Evolutionary conservation across 2,113 vertebrate genomes (phyloP).

Genomic region (Cromileptes altivelis): DNA sequence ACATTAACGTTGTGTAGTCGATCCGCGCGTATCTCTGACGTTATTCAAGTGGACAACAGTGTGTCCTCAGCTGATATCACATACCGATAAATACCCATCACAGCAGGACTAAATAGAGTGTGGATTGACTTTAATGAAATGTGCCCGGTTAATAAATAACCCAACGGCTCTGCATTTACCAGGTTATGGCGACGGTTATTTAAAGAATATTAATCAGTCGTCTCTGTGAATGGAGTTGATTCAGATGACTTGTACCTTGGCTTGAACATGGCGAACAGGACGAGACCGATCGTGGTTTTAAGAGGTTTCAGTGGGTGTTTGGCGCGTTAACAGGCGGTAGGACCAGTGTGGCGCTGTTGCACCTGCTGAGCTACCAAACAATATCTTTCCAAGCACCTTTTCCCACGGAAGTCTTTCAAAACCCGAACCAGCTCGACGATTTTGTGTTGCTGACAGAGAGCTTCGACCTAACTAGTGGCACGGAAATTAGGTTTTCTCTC

Average conservation of each 20-base stretch:
- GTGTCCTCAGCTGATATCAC: background rate
- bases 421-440: too few relatives aligned
- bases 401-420: background rate
- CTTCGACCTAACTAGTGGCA: too few relatives aligned
- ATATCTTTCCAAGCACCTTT: background rate
- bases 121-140: accelerated
- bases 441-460: too few relatives aligned
- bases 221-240: too few relatives aligned
- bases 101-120: too few relatives aligned
- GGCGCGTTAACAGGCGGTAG: background rate
- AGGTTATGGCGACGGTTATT: background rate
- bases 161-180: background rate
- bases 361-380: constrained; percentile 1
- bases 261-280: too few relatives aligned
- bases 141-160: background rate
- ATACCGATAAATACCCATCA: too few relatives aligned
- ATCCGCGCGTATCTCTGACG: background rate
- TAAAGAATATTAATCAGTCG: too few relatives aligned
- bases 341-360: background rate
- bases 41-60: background rate
- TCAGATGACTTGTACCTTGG: background rate
- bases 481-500: too few relatives aligned
- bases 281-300: background rate
- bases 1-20: background rate
- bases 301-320: background rate